These are phyloP conservation scores for Tympanuchus pallidicinctus DNA, from an alignment of 2,113 vertebrate genomes.

Conservation along the genomic window DNA sequence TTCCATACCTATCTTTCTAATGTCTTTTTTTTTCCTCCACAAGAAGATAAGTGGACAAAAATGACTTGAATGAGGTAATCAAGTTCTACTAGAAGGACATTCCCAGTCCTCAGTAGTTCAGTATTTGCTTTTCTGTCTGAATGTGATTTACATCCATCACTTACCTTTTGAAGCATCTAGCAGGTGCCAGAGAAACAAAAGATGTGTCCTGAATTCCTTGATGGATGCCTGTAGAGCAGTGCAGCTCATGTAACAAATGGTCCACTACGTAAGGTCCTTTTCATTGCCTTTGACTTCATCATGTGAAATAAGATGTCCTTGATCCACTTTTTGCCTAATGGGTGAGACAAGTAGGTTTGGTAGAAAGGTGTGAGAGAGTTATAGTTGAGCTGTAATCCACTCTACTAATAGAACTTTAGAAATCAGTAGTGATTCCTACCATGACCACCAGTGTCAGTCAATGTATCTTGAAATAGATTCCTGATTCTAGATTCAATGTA, in stretches of 20 bases:
- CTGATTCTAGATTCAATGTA: neutral
- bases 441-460: no score
- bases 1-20: neutral
- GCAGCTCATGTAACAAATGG: neutral
- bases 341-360: neutral
- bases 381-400: neutral
- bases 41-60: neutral
- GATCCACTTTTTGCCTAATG: accelerated
- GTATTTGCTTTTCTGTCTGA: neutral
- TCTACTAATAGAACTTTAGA: neutral
- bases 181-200: neutral
- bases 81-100: neutral
- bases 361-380: neutral
- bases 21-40: neutral
- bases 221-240: neutral
- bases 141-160: neutral
- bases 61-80: neutral
- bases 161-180: neutral
- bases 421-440: neutral
- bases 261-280: neutral
- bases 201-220: neutral
- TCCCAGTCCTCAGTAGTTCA: neutral
- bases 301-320: neutral
- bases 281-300: neutral
- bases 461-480: neutral